Percentiles rank a stretch among this genome's conserved stretches.
Evolutionary conservation across 2,888 invertebrate genomes (phyloP).

Genomic region (Agriopis leucophaearia): DNA sequence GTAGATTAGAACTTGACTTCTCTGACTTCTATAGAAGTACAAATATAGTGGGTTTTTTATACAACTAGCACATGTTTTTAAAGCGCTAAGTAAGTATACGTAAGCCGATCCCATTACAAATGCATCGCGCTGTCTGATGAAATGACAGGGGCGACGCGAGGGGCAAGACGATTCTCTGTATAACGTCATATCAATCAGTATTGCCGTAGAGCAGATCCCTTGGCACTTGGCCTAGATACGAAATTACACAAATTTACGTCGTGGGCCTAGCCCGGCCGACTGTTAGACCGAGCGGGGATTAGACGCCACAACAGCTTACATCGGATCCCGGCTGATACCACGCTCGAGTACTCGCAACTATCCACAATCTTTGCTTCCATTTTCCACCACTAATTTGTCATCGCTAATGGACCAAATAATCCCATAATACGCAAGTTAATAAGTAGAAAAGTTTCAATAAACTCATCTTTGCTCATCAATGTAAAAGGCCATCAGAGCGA

Average conservation of each 20-base stretch:
- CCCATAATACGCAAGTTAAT: conserved; percentile 81
- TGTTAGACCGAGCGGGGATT: conserved; percentile 77
- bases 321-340: conserved; percentile 73
- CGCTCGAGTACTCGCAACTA: conserved; percentile 64
- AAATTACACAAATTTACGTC: conserved; percentile 86
- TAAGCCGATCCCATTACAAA: conserved; percentile 64
- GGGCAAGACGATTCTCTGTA: conserved; percentile 69
- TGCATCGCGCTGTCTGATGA: conserved; percentile 68
- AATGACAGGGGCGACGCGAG: conserved; percentile 62
- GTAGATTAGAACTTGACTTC: conserved; percentile 25
- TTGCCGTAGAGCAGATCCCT: conserved; percentile 81
- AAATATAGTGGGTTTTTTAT: conserved; percentile 34
- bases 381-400: conserved; percentile 60
- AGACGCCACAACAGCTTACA: conserved; percentile 78
- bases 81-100: conserved; percentile 23
- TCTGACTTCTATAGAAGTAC: conserved; percentile 35
- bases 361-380: conserved; percentile 67
- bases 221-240: conserved; percentile 85
- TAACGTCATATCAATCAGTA: conserved; percentile 84
- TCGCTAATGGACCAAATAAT: conserved; percentile 70
- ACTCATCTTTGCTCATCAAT: conserved; percentile 78
- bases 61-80: conserved; percentile 5
- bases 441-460: conserved; percentile 82
- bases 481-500: conserved; percentile 79
- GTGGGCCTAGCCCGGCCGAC: conserved; percentile 75